phyloP scores from a whole-genome alignment of 1,140 invertebrate species.

The Cotesia glomerata region DNA sequence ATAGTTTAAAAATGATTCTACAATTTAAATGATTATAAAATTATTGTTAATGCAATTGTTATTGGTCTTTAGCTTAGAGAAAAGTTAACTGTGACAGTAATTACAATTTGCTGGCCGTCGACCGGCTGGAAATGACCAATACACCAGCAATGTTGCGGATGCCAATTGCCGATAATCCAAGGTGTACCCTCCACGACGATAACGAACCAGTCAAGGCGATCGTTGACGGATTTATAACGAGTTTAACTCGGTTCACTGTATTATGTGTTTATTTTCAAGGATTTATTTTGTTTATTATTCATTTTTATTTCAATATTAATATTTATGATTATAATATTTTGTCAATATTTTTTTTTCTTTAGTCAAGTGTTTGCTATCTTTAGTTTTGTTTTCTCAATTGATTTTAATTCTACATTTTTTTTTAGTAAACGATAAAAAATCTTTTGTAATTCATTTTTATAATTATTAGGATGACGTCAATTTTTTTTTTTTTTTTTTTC shows the following conservation, averaged over 20 bases:
- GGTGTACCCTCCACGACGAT: slow-evolving; percentile 41
- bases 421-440: too few species aligned
- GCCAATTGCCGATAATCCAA: slow-evolving; percentile 53
- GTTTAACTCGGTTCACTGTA: not conserved
- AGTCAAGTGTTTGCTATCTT: too few species aligned
- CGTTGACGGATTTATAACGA: slow-evolving; percentile 32
- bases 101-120: slow-evolving; percentile 47
- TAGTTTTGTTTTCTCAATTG: too few species aligned
- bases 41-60: not conserved
- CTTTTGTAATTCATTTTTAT: too few species aligned
- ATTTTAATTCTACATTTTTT: too few species aligned
- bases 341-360: too few species aligned
- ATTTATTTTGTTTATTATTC: not conserved
- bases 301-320: not conserved
- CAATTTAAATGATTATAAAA: too few species aligned
- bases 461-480: too few species aligned
- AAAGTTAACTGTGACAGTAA: slow-evolving; percentile 23
- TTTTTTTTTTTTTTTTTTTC: too few species aligned
- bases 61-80: not conserved
- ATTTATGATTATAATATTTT: not conserved
- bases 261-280: not conserved
- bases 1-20: too few species aligned
- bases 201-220: slow-evolving; percentile 35
- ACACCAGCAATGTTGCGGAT: slow-evolving; percentile 48
- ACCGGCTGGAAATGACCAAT: slow-evolving; percentile 35